These are phyloP conservation scores for Parnassius apollo DNA, from an alignment of 2,888 invertebrate genomes.

Conservation along the genomic window DNA sequence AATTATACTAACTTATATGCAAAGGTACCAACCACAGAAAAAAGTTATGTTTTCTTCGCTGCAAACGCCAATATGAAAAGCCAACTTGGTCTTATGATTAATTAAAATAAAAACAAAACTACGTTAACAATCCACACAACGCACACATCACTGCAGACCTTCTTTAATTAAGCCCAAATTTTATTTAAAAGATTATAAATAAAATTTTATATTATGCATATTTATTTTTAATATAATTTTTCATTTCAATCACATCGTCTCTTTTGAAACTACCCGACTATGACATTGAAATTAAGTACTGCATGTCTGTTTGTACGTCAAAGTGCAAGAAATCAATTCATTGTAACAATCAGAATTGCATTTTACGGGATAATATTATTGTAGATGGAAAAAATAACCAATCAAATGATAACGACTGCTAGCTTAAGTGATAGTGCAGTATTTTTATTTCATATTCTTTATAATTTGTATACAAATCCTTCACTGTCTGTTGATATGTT, in stretches of 20 bases:
- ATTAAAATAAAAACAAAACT: constrained; percentile 39
- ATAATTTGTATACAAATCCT: too few relatives aligned
- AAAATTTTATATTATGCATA: constrained; percentile 55
- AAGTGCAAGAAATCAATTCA: too few relatives aligned
- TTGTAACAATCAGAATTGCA: too few relatives aligned
- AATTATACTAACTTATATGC: too few relatives aligned
- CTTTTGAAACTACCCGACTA: not conserved
- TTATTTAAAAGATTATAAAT: constrained; percentile 39
- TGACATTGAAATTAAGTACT: constrained; percentile 29
- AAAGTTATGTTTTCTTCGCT: not conserved
- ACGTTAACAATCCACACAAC: constrained; percentile 41
- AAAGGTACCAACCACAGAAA: too few relatives aligned
- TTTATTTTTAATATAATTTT: constrained; percentile 29
- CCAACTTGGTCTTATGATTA: constrained; percentile 19
- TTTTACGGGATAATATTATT: too few relatives aligned
- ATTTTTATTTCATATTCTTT: constrained; percentile 11
- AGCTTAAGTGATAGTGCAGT: constrained; percentile 8
- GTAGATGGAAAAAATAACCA: not conserved
- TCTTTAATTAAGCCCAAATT: constrained; percentile 39
- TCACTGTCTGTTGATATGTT: too few relatives aligned
- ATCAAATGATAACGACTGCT: not conserved
- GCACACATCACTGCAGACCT: constrained; percentile 28
- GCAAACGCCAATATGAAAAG: not conserved
- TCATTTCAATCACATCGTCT: not conserved
- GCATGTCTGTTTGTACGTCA: not conserved